Conservation (phyloP, 2,888 invertebrate genomes). For the Lithophane socia region DNA sequence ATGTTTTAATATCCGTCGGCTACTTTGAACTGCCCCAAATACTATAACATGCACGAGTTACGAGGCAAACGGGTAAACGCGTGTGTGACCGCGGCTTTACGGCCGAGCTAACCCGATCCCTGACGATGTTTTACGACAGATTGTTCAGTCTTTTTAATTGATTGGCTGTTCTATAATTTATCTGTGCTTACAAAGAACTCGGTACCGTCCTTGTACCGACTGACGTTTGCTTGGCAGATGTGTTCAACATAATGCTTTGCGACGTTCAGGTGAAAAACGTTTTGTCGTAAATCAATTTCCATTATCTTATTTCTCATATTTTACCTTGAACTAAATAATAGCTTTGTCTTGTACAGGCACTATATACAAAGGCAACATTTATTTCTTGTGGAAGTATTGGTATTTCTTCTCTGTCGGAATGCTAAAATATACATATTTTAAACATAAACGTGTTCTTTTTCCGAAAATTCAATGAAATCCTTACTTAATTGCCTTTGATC, state of each 20-base stretch:
- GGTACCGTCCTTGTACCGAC: constrained; percentile 12
- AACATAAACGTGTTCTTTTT: constrained; percentile 34
- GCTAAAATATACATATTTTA: constrained; percentile 52
- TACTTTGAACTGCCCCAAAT: constrained; percentile 88
- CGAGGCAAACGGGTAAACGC: constrained; percentile 80
- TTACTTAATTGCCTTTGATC: constrained; percentile 49
- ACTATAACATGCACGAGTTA: constrained; percentile 88
- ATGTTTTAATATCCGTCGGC: constrained; percentile 87
- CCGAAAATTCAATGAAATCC: constrained; percentile 59
- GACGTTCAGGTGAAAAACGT: constrained; percentile 18
- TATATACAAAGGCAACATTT: constrained; percentile 11
- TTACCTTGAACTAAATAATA: constrained; percentile 9
- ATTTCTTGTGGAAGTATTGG: neutral
- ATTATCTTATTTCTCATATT: constrained; percentile 19
- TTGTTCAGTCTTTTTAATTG: constrained; percentile 75
- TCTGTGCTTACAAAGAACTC: constrained; percentile 46
- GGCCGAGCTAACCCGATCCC: constrained; percentile 68
- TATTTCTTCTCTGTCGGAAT: constrained; percentile 8
- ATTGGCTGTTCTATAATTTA: constrained; percentile 67
- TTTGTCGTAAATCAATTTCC: constrained; percentile 39
- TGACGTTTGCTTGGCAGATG: constrained; percentile 20
- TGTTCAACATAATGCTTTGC: constrained; percentile 27
- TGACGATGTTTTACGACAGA: constrained; percentile 79
- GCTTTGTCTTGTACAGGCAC: neutral
- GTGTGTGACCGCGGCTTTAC: constrained; percentile 81